Percentiles rank a stretch among this genome's conserved stretches.
Conservation (phyloP, 2,797 vertebrate species). For the Syngnathus acus region DNA sequence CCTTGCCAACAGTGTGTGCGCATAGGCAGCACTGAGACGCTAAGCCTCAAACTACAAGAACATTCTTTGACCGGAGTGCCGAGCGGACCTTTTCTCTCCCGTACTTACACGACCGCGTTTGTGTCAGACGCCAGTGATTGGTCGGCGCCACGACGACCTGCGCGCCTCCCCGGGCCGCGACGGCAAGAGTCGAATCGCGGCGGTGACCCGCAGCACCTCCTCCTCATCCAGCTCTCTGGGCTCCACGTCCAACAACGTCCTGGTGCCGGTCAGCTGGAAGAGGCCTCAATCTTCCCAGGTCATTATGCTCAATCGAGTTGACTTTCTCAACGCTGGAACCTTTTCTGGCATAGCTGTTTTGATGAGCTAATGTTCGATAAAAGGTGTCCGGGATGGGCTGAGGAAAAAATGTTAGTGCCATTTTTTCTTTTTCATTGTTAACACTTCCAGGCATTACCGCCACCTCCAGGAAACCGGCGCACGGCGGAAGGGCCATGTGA, state of each 20-base stretch:
- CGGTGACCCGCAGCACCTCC: constrained; percentile 87
- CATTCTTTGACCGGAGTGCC: neutral
- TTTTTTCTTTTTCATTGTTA: too few relatives aligned
- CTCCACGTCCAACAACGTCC: constrained; percentile 89
- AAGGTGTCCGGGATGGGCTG: too few relatives aligned
- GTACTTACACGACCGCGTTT: constrained; percentile 6
- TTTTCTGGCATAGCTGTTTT: too few relatives aligned
- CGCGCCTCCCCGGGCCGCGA: constrained; percentile 80
- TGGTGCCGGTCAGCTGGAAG: constrained; percentile 98
- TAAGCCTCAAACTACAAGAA: neutral
- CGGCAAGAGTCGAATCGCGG: constrained; percentile 78
- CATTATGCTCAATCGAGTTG: neutral
- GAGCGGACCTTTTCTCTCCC: constrained; percentile 16
- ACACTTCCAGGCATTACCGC: too few relatives aligned
- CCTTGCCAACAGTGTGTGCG: constrained; percentile 16
- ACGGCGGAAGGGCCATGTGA: too few relatives aligned
- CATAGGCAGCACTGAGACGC: neutral
- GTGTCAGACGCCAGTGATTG: constrained; percentile 86
- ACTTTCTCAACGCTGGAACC: neutral
- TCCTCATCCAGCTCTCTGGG: constrained; percentile 85
- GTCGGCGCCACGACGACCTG: constrained; percentile 88
- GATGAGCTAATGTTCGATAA: too few relatives aligned
- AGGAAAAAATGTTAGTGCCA: too few relatives aligned
- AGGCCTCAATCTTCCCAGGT: constrained; percentile 96
- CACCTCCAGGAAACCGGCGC: too few relatives aligned